Conservation (phyloP, 2,113 vertebrate species). For the Sciurus niger region DNA sequence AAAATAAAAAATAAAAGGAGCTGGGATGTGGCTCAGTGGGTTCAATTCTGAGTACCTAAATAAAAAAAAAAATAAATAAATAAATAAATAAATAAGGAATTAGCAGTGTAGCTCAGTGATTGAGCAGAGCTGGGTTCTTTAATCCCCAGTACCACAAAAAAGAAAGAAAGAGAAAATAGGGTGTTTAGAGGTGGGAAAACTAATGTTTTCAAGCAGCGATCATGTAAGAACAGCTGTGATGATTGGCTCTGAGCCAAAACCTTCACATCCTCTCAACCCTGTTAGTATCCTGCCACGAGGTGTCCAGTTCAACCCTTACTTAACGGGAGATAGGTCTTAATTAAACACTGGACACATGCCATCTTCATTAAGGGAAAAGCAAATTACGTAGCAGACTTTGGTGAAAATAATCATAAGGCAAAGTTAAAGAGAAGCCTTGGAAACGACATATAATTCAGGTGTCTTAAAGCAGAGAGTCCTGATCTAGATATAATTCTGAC, state of each 20-base stretch:
- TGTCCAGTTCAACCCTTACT: constrained; percentile 75
- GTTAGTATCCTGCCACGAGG: constrained; percentile 43
- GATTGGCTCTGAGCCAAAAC: constrained; percentile 64
- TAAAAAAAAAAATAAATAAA: too few relatives aligned
- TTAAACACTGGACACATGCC: constrained; percentile 77
- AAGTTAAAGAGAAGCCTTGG: constrained; percentile 47
- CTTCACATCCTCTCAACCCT: constrained; percentile 62
- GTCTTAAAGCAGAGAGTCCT: constrained; percentile 38
- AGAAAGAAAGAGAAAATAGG: background rate
- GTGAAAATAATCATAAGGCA: constrained; percentile 61
- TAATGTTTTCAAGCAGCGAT: constrained; percentile 53
- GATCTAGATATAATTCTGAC: background rate
- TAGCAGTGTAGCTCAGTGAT: too few relatives aligned
- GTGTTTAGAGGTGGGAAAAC: background rate
- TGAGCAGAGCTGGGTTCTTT: too few relatives aligned
- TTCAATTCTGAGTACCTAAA: too few relatives aligned
- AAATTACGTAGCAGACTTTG: constrained; percentile 69
- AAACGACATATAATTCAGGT: constrained; percentile 68
- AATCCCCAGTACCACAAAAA: too few relatives aligned
- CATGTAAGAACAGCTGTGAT: constrained; percentile 59
- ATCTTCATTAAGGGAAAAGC: constrained; percentile 74
- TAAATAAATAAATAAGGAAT: too few relatives aligned
- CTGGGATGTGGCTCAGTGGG: too few relatives aligned
- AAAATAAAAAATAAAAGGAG: too few relatives aligned
- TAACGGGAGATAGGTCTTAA: constrained; percentile 78